Evolutionary conservation across 1,140 invertebrate genomes (phyloP).

Genomic region (Drosophila virilis): DNA sequence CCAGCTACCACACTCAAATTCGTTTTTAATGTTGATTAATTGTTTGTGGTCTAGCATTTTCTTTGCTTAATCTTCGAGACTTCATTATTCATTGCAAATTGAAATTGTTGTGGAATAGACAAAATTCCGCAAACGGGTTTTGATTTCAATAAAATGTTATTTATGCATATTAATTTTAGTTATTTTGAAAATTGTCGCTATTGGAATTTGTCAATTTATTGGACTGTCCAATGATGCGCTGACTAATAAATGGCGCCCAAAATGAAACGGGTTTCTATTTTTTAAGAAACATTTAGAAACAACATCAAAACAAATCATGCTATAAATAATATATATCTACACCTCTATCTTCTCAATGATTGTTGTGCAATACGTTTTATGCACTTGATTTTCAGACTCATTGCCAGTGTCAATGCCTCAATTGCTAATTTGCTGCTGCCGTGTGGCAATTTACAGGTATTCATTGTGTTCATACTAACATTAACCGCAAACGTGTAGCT

Average conservation of each 20-base stretch:
- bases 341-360: conserved; percentile 14
- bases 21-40: conserved; percentile 27
- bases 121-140: conserved; percentile 46
- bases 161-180: conserved; percentile 24
- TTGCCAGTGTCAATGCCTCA: conserved; percentile 39
- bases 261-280: conserved; percentile 33
- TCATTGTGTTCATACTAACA: not conserved
- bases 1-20: not conserved
- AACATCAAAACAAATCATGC: conserved; percentile 14
- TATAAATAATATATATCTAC: conserved; percentile 1
- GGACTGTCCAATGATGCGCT: conserved; percentile 37
- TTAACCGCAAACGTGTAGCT: conserved; percentile 17
- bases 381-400: conserved; percentile 19
- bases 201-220: conserved; percentile 37
- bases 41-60: conserved; percentile 2
- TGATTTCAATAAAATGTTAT: not conserved
- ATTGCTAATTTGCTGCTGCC: conserved; percentile 13
- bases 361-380: conserved; percentile 12
- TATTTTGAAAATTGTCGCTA: conserved; percentile 5
- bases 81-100: conserved; percentile 41
- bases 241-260: conserved; percentile 45
- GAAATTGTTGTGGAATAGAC: conserved; percentile 7
- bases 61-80: conserved; percentile 20
- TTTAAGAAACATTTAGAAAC: not conserved
- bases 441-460: conserved; percentile 17